A percentile compares a stretch with the other conserved stretches of the same genome.
phyloP scores from a whole-genome alignment of 2,797 vertebrate species.

The Ctenopoma multispine region DNA sequence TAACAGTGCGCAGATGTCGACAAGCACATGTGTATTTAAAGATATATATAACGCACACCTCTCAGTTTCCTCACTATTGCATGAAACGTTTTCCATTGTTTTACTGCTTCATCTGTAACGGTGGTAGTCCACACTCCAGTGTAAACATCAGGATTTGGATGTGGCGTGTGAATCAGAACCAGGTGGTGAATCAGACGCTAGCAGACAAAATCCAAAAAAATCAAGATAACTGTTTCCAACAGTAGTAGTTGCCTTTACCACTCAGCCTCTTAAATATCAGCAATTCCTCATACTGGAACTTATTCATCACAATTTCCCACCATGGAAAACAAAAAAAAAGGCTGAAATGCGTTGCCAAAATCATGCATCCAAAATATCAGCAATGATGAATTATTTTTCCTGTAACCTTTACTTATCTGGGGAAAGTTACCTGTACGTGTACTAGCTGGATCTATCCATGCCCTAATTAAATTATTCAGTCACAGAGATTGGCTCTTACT shows the following conservation, averaged over 20 bases:
- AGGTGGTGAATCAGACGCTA: slow-evolving; percentile 55
- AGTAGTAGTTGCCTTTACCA: slow-evolving; percentile 44
- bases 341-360: slow-evolving; percentile 53
- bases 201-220: slow-evolving; percentile 18
- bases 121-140: slow-evolving; percentile 55
- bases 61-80: slow-evolving; percentile 30
- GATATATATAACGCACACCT: slow-evolving; percentile 22
- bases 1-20: slow-evolving; percentile 20
- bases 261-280: slow-evolving; percentile 61
- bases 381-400: slow-evolving; percentile 56
- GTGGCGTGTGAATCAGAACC: slow-evolving; percentile 40
- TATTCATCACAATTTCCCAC: slow-evolving; percentile 63
- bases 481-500: slow-evolving; percentile 2
- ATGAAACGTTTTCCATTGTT: slow-evolving; percentile 67
- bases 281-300: slow-evolving; percentile 62
- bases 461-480: slow-evolving; percentile 11
- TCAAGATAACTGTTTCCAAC: slow-evolving; percentile 38
- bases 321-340: slow-evolving; percentile 63
- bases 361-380: slow-evolving; percentile 49
- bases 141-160: slow-evolving; percentile 62
- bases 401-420: slow-evolving; percentile 58
- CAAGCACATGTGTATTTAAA: slow-evolving; percentile 24
- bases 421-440: slow-evolving; percentile 38
- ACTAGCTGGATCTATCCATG: slow-evolving; percentile 13
- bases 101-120: slow-evolving; percentile 60